These are phyloP conservation scores for Psittacula derbiana DNA, from an alignment of 2,797 vertebrate genomes.

Conservation along the genomic window DNA sequence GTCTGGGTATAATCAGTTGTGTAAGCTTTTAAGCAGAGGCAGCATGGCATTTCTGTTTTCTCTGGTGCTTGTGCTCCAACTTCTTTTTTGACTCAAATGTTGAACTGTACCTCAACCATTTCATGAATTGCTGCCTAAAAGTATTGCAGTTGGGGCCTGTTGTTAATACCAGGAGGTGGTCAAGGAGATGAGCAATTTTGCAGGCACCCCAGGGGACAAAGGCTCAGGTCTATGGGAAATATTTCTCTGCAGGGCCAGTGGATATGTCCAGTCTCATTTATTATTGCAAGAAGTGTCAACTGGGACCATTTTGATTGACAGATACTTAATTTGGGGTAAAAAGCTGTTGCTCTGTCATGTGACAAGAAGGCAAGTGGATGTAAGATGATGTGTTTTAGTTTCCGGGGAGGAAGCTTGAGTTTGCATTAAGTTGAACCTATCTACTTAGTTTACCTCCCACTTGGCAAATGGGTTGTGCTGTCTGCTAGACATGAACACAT, in stretches of 20 bases:
- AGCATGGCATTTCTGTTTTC: background rate
- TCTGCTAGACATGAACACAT: background rate
- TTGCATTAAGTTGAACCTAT: background rate
- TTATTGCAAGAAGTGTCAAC: background rate
- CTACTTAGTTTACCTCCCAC: background rate
- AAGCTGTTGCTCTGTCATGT: background rate
- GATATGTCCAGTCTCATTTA: background rate
- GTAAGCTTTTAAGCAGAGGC: background rate
- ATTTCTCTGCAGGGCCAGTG: background rate
- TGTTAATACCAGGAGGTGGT: fast-evolving
- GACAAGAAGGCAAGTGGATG: background rate
- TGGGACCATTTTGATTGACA: background rate
- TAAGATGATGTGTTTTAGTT: background rate
- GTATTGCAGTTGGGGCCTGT: too few species aligned
- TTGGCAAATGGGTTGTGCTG: background rate
- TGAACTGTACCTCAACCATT: background rate
- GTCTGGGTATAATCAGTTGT: background rate
- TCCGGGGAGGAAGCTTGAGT: background rate
- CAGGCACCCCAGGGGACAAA: too few species aligned
- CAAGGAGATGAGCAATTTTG: background rate
- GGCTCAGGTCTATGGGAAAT: fast-evolving
- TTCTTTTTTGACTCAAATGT: background rate
- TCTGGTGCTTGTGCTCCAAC: background rate
- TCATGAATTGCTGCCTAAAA: background rate
- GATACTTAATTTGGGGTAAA: background rate